phyloP scores from a whole-genome alignment of 2,113 vertebrate genomes.

The Sardina pilchardus region DNA sequence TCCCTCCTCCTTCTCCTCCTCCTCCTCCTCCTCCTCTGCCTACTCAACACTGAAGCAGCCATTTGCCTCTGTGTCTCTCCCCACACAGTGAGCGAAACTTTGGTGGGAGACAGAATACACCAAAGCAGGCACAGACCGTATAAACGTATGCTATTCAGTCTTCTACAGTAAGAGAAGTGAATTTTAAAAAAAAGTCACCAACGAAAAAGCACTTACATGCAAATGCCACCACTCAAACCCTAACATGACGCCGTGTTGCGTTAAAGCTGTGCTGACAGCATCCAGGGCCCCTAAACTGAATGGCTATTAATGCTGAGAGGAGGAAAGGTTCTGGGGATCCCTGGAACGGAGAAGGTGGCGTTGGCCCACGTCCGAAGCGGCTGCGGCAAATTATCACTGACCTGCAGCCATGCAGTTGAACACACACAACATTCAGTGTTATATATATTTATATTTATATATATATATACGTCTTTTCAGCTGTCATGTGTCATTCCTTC shows the following conservation, averaged over 20 bases:
- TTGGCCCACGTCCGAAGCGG: neutral
- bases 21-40: conserved; percentile 37
- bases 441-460: neutral
- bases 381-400: neutral
- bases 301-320: neutral
- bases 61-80: neutral
- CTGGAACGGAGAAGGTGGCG: neutral
- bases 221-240: neutral
- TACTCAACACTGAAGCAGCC: conserved; percentile 33
- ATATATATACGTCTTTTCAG: neutral
- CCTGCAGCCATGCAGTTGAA: conserved; percentile 55
- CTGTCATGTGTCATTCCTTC: neutral
- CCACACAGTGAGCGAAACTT: neutral
- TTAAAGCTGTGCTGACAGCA: neutral
- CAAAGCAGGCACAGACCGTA: neutral
- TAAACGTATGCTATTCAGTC: neutral
- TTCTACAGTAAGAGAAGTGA: neutral
- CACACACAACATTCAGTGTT: conserved; percentile 1
- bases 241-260: neutral
- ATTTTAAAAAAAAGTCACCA: neutral
- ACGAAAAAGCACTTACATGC: neutral
- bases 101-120: neutral
- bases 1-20: conserved; percentile 30
- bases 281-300: neutral
- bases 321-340: neutral